Percentiles rank a stretch among this genome's conserved stretches.
phyloP scores from a whole-genome alignment of 2,888 invertebrate genomes.

The Campopleginae sp. region DNA sequence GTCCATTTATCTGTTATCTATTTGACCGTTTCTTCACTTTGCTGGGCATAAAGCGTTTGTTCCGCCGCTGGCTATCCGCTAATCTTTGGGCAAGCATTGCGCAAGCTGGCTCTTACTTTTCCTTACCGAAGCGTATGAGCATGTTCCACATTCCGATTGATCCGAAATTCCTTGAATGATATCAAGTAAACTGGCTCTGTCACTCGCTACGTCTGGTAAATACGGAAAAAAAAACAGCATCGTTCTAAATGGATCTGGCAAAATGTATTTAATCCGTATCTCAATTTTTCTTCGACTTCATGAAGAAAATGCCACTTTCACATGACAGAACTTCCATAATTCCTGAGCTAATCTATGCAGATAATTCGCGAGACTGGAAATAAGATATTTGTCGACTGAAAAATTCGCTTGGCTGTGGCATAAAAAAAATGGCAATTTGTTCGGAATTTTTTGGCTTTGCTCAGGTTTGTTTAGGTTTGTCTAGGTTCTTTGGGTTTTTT shows the following conservation, averaged over 20 bases:
- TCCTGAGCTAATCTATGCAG: background rate
- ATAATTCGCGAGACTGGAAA: background rate
- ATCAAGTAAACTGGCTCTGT: slow-evolving; percentile 31
- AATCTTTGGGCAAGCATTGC: slow-evolving; percentile 57
- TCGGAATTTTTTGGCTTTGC: too few relatives aligned
- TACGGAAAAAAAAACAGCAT: slow-evolving; percentile 15
- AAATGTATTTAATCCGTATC: background rate
- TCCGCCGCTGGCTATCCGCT: slow-evolving; percentile 44
- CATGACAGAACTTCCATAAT: too few relatives aligned
- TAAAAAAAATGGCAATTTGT: background rate
- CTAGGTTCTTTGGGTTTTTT: too few relatives aligned
- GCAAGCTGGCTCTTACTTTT: slow-evolving; percentile 39
- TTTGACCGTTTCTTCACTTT: slow-evolving; percentile 33
- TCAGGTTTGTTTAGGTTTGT: too few relatives aligned
- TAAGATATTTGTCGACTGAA: background rate
- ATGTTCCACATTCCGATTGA: slow-evolving; percentile 63
- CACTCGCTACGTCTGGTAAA: background rate
- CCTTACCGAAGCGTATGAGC: slow-evolving; percentile 1
- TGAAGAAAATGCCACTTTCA: background rate
- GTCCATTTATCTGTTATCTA: slow-evolving; percentile 37
- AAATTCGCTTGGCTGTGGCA: background rate
- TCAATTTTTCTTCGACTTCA: background rate
- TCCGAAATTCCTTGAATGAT: slow-evolving; percentile 56
- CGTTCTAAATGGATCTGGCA: background rate
- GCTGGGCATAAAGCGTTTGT: slow-evolving; percentile 7